Evolutionary conservation across 1,140 invertebrate species (phyloP), one percentile per base, ranked within the genome.

Genomic region (Melipona quadrifasciata): DNA sequence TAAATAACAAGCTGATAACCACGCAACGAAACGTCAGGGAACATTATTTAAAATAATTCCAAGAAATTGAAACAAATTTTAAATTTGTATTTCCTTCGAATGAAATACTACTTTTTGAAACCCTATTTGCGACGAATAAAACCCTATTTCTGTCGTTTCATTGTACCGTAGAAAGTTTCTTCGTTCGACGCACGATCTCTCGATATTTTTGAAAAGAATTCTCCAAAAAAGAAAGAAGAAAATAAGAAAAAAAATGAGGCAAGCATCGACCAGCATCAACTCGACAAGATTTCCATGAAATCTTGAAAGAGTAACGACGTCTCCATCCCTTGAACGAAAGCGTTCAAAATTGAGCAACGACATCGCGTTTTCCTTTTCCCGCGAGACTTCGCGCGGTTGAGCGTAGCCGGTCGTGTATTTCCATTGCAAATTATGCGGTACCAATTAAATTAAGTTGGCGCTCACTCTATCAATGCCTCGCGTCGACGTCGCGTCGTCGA

Each of bases 391-490:
- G 12, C 4, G 1, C 39, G 65, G 11, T 24, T 47, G 19, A 47
- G 5, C 19, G 19, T 17, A 11, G 24, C 11, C 51, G 1, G 2
- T 19, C 27, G 21, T 21, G 17, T 39, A 80, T 80, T 51, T 80
- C 70, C 34, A 72, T 80, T 73, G 81, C 53, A 77, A 82, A 82
- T 82, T 70, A n/a, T 3, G 17, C 57, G 73, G 10, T 47, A 2
- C 14, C 74, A 77, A 83, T 83, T 78, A 70, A 83, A 79, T 76
- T 31, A 76, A 67, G 31, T 82, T 51, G 61, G 12, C 10, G 81
- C 53, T 21, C 31, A 31, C 19, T 51, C 53, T 79, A 55, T 76
- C 75, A 47, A 53, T 79, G 75, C 55, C 34, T 53, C 17, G 39
- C 11, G 17, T 24, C 24, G 67, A 17, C 57, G 47, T 24, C 72